These are phyloP conservation scores for Thunnus maccoyii DNA, from an alignment of 2,113 vertebrate genomes.

Conservation along the genomic window DNA sequence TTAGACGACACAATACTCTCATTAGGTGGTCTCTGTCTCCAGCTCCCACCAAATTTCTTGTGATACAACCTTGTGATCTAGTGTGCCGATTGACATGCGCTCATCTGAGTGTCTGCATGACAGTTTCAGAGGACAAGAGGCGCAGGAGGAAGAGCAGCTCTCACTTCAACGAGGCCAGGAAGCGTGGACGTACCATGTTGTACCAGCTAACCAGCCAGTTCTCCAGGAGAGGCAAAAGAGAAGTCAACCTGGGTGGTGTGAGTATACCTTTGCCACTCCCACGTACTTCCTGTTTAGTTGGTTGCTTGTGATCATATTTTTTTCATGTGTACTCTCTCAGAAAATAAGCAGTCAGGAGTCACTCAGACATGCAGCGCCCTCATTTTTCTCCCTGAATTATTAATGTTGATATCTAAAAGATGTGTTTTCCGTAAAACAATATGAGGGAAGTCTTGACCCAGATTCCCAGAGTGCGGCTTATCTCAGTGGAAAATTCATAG, in stretches of 20 bases:
- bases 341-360: constrained; percentile 15
- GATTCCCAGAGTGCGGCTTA: constrained; percentile 38
- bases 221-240: constrained; percentile 83
- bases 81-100: background rate
- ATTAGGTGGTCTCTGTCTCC: background rate
- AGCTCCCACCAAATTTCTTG: background rate
- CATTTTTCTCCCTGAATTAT: constrained; percentile 37
- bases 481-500: constrained; percentile 36
- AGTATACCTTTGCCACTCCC: constrained; percentile 71
- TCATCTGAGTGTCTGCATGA: constrained; percentile 19
- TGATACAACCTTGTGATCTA: background rate
- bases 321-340: background rate
- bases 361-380: constrained; percentile 24
- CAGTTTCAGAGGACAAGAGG: constrained; percentile 84
- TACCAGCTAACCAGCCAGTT: constrained; percentile 90
- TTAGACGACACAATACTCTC: background rate
- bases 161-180: constrained; percentile 86
- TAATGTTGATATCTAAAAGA: constrained; percentile 44
- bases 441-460: constrained; percentile 41
- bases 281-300: background rate
- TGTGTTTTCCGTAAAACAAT: constrained; percentile 40
- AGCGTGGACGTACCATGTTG: constrained; percentile 88
- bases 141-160: constrained; percentile 86
- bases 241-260: constrained; percentile 89
- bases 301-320: background rate